Base-by-base conservation (phyloP, 2,113 vertebrate genomes). In the Corythornis vintsioides region DNA sequence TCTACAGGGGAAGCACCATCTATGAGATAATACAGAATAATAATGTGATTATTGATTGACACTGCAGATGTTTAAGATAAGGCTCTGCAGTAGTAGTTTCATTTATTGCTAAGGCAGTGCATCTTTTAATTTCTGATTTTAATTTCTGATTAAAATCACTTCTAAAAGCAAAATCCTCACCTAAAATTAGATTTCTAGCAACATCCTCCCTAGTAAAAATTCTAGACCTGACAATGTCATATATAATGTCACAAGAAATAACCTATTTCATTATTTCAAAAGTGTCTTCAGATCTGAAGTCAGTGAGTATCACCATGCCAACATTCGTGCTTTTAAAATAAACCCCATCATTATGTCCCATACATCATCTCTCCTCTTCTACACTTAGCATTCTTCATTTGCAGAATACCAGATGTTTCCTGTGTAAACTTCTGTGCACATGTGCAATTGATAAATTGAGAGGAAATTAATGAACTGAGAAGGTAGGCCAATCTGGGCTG, bases 391-490 rank as follows among this genome's bases (percentile, higher is more conserved):
- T 92, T 93, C 78, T 66, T 93, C 53, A 77, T 94, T 94, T 92
- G 78, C 72, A 83, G 72, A 73, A 89, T 50, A 55, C 78, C 95
- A 95, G 96, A 93, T 94, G 92, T 89, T 93, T 92, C 92, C 96
- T 93, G 91, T 74, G 91, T 56, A 92, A 94, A 94, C 74, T 86
- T 85, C 78, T 94, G 81, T 93, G 94, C 92, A 90, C 83, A 93
- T 75, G 61, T 93, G 92, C 84, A 76, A 92, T 87, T 95, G 96
- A 96, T 95, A 95, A 92, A 84, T 66, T n/a, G 89, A 60, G 78
- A 93, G 93, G 95, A 96, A 96, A 96, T 96, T 89, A 96, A 93
- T 96, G 94, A 96, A 96, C 88, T 83, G 90, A 94, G 93, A 72
- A 93, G 94, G 95, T 96, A 96, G 95, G 90, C 90, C 92, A 94